phyloP scores from a whole-genome alignment of 2,113 vertebrate species.

The Coryphaenoides rupestris region DNA sequence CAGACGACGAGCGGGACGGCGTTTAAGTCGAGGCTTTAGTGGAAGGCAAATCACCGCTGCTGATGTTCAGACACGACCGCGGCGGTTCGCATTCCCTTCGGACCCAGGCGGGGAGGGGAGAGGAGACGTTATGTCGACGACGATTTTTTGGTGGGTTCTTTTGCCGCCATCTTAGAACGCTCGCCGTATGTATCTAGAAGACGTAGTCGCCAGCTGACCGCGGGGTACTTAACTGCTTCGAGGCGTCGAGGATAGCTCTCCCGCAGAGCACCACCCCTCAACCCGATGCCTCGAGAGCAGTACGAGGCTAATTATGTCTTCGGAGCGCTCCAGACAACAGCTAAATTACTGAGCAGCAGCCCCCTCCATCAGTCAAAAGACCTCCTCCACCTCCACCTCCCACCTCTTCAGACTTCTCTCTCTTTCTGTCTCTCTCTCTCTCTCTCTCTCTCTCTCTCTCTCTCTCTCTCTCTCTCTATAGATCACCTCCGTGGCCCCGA shows the following conservation, averaged over 20 bases:
- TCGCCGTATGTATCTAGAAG: no score
- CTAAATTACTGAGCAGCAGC: slow-evolving; percentile 57
- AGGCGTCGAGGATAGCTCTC: no score
- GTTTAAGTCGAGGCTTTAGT: background rate
- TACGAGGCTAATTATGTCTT: slow-evolving; percentile 57
- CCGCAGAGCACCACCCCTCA: background rate
- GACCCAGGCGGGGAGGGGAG: no score
- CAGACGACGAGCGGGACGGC: background rate
- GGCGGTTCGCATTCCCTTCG: background rate
- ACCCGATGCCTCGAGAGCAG: slow-evolving; percentile 24
- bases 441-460: background rate
- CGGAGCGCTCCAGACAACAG: slow-evolving; percentile 48
- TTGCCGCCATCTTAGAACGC: slow-evolving; percentile 1
- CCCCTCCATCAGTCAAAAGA: slow-evolving; percentile 43
- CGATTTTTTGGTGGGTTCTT: slow-evolving; percentile 4
- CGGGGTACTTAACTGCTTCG: no score
- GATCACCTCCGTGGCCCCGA: slow-evolving; percentile 13
- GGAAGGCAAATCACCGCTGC: background rate
- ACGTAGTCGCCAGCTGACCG: no score
- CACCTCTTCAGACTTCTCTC: no score
- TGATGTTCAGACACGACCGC: background rate
- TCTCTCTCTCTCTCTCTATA: background rate
- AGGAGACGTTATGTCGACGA: background rate
- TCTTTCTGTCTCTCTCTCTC: background rate
- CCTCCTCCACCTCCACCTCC: background rate